Evolutionary conservation across 2,113 vertebrate genomes (phyloP).

Genomic region (Muntiacus reevesi): DNA sequence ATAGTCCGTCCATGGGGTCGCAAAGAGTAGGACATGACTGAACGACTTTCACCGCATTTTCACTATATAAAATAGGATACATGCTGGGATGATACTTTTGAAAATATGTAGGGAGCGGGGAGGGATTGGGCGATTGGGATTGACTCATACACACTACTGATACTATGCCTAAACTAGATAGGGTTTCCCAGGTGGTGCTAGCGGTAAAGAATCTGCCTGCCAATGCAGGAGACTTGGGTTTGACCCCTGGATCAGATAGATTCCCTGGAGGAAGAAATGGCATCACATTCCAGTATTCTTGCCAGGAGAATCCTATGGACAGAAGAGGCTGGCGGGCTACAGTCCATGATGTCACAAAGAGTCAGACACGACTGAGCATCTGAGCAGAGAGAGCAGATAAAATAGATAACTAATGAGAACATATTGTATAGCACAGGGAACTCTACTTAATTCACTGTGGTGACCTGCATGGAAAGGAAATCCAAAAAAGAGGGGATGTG

Average conservation of each 20-base stretch:
- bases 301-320: neutral
- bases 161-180: neutral
- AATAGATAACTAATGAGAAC: neutral
- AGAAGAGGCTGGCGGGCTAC: neutral
- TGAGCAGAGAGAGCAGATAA: neutral
- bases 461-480: neutral
- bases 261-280: neutral
- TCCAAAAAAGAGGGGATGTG: neutral
- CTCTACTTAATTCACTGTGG: neutral
- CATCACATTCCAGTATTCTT: neutral
- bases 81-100: neutral
- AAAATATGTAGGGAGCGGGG: neutral
- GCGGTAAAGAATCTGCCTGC: neutral
- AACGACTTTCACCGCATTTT: neutral
- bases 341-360: neutral
- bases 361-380: neutral
- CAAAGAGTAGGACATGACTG: neutral
- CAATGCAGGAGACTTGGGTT: neutral
- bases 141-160: neutral
- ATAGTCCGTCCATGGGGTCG: neutral
- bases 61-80: neutral
- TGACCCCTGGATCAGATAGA: neutral
- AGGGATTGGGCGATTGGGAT: neutral
- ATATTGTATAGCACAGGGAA: neutral
- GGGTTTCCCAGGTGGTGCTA: neutral